Conservation (phyloP, 2,113 vertebrate genomes). For the Zootoca vivipara region DNA sequence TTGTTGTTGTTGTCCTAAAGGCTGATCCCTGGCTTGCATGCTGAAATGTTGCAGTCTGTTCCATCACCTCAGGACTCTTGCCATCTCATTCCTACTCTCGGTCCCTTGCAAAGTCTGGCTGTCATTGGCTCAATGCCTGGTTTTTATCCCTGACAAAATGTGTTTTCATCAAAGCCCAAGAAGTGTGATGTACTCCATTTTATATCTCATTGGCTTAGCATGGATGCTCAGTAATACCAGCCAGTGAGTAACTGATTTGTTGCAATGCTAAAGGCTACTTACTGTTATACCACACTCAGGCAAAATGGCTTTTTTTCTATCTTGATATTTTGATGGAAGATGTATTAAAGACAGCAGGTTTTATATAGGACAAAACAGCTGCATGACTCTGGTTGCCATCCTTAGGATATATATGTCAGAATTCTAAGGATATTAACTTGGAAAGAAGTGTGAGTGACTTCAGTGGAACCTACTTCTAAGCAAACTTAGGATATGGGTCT, state of each 20-base stretch:
- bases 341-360: background rate
- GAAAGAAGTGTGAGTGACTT: background rate
- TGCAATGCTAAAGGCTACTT: background rate
- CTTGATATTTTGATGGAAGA: background rate
- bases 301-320: background rate
- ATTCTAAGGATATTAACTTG: background rate
- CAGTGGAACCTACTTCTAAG: background rate
- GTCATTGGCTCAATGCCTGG: background rate
- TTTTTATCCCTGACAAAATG: constrained; percentile 2
- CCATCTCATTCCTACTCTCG: background rate
- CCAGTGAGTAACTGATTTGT: constrained; percentile 6
- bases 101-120: background rate
- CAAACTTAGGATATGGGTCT: background rate
- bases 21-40: background rate
- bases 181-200: constrained; percentile 6
- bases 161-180: background rate
- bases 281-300: background rate
- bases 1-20: background rate
- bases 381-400: background rate
- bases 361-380: background rate
- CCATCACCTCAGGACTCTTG: background rate
- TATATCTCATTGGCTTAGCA: constrained; percentile 11
- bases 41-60: background rate
- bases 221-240: constrained; percentile 1
- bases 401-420: background rate